phyloP scores from a whole-genome alignment of 2,113 vertebrate species.

The Bufo bufo region DNA sequence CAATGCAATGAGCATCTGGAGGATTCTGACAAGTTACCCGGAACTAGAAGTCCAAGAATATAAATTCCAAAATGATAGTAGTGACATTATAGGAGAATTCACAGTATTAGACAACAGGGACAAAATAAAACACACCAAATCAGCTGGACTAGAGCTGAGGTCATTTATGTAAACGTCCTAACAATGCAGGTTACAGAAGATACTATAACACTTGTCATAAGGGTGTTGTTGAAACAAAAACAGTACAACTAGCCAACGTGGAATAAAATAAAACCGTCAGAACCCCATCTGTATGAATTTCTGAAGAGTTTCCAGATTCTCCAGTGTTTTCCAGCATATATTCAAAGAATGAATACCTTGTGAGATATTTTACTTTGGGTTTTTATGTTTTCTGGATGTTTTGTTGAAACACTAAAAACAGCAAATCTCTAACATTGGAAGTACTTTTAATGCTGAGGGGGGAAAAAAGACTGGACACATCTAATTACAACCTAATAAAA shows the following conservation, averaged over 20 bases:
- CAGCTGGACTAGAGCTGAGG: background rate
- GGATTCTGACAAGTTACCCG: background rate
- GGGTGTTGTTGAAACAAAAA: background rate
- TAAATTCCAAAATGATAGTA: background rate
- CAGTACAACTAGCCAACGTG: background rate
- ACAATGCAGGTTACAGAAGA: background rate
- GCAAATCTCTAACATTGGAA: background rate
- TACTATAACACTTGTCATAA: background rate
- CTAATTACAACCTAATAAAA: slow-evolving; percentile 2
- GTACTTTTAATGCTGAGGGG: background rate
- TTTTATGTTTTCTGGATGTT: background rate
- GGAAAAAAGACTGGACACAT: background rate
- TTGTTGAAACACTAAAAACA: background rate
- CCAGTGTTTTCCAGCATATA: background rate
- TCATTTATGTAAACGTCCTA: background rate
- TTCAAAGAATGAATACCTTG: background rate
- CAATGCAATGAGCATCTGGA: background rate
- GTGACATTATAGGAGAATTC: background rate
- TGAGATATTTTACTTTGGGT: background rate
- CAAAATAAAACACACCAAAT: background rate
- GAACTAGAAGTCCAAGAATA: background rate
- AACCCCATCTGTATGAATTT: background rate
- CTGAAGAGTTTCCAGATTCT: background rate
- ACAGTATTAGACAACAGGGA: background rate
- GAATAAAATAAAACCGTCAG: background rate